Conservation (phyloP, 2,797 vertebrate species). For the Phoxinus dragarum region DNA sequence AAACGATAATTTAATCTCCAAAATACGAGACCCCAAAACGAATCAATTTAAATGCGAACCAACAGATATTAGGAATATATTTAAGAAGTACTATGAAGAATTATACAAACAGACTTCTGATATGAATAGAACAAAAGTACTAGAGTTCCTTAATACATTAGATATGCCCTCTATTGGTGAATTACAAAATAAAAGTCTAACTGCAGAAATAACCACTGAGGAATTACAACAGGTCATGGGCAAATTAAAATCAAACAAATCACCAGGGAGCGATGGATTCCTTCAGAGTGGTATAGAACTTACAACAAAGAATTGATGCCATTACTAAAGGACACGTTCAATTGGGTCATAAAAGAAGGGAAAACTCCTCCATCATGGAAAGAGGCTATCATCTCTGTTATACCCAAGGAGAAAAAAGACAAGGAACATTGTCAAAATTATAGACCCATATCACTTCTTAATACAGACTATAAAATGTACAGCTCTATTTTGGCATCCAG, state of each 20-base stretch:
- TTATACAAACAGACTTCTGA: not conserved
- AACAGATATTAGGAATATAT: too few species aligned
- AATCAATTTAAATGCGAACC: not conserved
- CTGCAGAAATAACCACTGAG: not conserved
- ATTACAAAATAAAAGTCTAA: not conserved
- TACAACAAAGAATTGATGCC: not conserved
- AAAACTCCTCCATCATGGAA: not conserved
- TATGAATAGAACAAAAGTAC: not conserved
- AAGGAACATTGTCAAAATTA: too few species aligned
- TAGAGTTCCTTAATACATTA: not conserved
- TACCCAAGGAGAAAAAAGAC: too few species aligned
- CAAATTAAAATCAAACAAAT: not conserved
- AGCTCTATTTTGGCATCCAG: too few species aligned
- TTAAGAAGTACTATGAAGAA: too few species aligned
- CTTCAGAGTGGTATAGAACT: not conserved
- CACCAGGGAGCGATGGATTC: constrained; percentile 14
- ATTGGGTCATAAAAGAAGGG: not conserved
- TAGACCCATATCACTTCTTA: too few species aligned
- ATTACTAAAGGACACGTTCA: not conserved
- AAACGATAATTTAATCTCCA: not conserved
- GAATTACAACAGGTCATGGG: not conserved
- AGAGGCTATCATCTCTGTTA: not conserved
- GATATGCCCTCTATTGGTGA: not conserved
- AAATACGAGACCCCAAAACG: not conserved
- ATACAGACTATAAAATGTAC: too few species aligned